Evolutionary conservation across 2,797 vertebrate species (phyloP), one percentile per base, ranked within the genome.

Genomic region (Onychomys torridus): DNA sequence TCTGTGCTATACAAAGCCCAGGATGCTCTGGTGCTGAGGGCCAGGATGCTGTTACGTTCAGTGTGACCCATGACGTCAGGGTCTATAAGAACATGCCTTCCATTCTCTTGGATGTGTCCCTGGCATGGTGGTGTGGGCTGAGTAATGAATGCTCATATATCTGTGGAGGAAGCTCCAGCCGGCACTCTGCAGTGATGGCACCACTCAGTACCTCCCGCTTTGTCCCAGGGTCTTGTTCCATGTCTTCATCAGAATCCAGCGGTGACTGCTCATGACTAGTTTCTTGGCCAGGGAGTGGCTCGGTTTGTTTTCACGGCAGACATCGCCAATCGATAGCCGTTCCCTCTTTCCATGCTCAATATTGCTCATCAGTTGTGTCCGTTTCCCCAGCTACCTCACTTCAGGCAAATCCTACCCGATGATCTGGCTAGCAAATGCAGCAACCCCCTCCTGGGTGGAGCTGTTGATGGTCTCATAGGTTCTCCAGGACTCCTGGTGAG

Each of bases 131-230:
- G 43, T 71, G 27, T 61, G 17, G n/a, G 37, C 7, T 4, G 1
- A 12, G 1, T 23, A 43, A 11, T 0, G 8, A 17, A 34, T 1
- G 8, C 4, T 0, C 0, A 0, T n/a, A 23, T 93, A 9, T 1
- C 57, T 84, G 43, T 17, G 5, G 9, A 37, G 55, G 55, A 32
- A 16, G 52, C 6, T 12, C 32, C 14, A 11, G 0, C 0, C 49
- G 4, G n/a, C 0, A 2, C 52, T 32, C 16, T 32, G 4, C 29
- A 67, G 14, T 0, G 76, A 23, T 14, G 0, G 5, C 16, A 0
- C 34, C 4, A 3, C 34, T 16, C 3, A 6, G 17, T 40, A 14
- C 40, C 11, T 1, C 55, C 32, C 0, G 49, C 25, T 0, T 1
- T 2, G 63, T 10, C 3, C 16, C 21, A 75, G 34, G 67, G 59